These are phyloP conservation scores for Cettia cetti DNA, from an alignment of 2,113 vertebrate genomes.

Conservation along the genomic window DNA sequence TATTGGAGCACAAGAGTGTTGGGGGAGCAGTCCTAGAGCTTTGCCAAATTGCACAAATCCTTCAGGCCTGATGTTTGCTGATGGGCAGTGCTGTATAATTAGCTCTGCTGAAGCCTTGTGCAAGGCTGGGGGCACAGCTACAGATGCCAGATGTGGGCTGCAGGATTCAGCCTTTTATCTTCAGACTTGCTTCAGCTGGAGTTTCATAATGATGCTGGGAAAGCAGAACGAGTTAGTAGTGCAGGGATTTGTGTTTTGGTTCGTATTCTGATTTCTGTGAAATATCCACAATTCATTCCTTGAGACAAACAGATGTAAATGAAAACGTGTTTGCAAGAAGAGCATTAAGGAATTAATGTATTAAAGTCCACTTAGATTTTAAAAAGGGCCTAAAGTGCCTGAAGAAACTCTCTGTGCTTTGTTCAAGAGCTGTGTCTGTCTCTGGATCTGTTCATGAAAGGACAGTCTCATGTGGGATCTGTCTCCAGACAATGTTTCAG, in stretches of 20 bases:
- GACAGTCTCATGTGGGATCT: not conserved
- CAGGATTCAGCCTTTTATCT: not conserved
- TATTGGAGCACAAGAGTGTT: constrained; percentile 8
- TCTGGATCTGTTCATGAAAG: not conserved
- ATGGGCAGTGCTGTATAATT: not conserved
- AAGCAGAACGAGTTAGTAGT: not conserved
- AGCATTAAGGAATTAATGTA: not conserved
- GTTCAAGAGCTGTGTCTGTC: not conserved
- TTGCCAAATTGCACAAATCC: not conserved
- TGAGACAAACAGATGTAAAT: not conserved
- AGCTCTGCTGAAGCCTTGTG: not conserved
- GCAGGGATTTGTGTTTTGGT: not conserved
- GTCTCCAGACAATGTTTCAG: fast-evolving
- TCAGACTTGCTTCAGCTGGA: not conserved
- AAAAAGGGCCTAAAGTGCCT: not conserved
- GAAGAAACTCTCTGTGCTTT: not conserved
- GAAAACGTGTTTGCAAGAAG: not conserved
- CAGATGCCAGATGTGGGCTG: not conserved
- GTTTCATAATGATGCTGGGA: not conserved
- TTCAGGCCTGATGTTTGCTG: not conserved
- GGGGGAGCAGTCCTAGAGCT: not conserved
- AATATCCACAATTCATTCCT: not conserved
- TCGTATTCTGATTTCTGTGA: not conserved
- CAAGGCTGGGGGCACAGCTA: not conserved
- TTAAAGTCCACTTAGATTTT: not conserved